phyloP scores from a whole-genome alignment of 2,888 invertebrate species.

The Peribatodes rhomboidaria region DNA sequence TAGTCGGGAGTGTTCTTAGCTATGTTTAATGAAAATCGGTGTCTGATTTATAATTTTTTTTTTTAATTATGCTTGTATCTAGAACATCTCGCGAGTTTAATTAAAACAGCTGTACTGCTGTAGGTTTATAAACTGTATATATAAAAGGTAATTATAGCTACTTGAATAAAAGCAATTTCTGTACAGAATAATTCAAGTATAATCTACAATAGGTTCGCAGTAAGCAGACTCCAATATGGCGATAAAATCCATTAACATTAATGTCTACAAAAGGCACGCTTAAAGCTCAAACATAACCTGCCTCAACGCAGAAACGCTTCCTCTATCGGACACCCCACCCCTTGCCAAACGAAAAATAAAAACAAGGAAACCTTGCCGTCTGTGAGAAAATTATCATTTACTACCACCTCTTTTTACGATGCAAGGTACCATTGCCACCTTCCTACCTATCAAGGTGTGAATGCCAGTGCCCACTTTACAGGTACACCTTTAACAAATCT shows the following conservation, averaged over 20 bases:
- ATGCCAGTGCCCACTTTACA: too few relatives aligned
- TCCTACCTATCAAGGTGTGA: too few relatives aligned
- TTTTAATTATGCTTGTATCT: too few relatives aligned
- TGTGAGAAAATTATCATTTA: constrained; percentile 12
- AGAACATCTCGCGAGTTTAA: too few relatives aligned
- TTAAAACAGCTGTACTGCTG: too few relatives aligned
- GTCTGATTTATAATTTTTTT: too few relatives aligned
- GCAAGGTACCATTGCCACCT: constrained; percentile 1
- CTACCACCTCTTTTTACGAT: not conserved
- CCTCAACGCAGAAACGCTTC: constrained; percentile 40
- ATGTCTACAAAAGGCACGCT: constrained; percentile 6
- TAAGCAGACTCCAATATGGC: not conserved
- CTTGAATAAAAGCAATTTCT: not conserved
- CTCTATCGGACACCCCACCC: constrained; percentile 23
- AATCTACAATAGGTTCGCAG: not conserved
- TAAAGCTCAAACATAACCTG: constrained; percentile 30
- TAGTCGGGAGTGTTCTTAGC: too few relatives aligned
- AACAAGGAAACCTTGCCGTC: not conserved
- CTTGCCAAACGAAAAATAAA: constrained; percentile 26
- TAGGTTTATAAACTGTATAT: too few relatives aligned
- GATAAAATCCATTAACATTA: constrained; percentile 16
- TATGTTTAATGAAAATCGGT: too few relatives aligned
- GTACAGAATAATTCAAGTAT: too few relatives aligned
- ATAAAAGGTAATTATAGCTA: not conserved
- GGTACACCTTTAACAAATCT: not conserved